Conservation (phyloP, 2,797 vertebrate genomes). For the Percopsis omiscomaycus region DNA sequence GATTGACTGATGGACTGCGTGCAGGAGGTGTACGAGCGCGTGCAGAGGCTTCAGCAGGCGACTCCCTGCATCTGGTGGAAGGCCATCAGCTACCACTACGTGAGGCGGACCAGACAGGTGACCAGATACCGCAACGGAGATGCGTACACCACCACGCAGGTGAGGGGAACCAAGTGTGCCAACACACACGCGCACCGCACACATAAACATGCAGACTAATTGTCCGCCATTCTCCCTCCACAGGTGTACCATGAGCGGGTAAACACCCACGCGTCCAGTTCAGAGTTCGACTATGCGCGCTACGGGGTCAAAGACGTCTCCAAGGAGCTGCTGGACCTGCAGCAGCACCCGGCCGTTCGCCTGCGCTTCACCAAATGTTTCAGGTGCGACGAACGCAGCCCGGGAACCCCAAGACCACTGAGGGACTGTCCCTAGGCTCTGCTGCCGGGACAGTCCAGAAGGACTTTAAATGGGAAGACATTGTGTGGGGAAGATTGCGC, state of each 20-base stretch:
- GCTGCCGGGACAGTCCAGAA: too few species aligned
- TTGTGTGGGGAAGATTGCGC: too few species aligned
- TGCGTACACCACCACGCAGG: constrained; percentile 88
- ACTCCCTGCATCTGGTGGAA: constrained; percentile 86
- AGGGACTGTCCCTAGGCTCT: too few species aligned
- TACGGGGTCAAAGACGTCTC: constrained; percentile 82
- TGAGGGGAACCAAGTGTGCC: constrained; percentile 10
- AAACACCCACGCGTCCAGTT: constrained; percentile 81
- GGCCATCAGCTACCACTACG: constrained; percentile 83
- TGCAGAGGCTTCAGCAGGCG: constrained; percentile 86
- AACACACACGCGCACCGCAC: neutral
- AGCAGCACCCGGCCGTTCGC: constrained; percentile 75
- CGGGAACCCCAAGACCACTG: too few species aligned
- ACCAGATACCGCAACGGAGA: constrained; percentile 90
- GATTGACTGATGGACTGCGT: too few species aligned
- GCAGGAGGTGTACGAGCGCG: constrained; percentile 84
- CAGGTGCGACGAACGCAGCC: constrained; percentile 50
- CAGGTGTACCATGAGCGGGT: constrained; percentile 83
- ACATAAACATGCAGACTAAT: neutral
- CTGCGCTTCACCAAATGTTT: constrained; percentile 84
- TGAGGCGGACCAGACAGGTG: constrained; percentile 88
- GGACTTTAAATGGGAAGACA: too few species aligned
- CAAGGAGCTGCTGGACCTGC: constrained; percentile 77
- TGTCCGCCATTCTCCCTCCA: constrained; percentile 44
- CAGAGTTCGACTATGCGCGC: constrained; percentile 83